Conservation (phyloP, 2,797 vertebrate genomes). For the Discoglossus pictus region DNA sequence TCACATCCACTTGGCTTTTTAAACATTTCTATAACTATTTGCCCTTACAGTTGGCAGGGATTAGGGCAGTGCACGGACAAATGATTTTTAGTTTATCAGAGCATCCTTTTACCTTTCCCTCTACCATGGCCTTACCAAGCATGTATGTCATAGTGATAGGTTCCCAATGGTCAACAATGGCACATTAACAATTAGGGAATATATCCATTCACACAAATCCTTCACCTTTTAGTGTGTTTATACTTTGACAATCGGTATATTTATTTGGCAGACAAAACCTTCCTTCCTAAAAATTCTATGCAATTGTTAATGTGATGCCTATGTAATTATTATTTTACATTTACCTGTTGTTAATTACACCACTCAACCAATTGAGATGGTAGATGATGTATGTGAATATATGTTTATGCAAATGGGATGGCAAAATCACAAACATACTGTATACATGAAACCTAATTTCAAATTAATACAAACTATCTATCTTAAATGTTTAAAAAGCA, state of each 20-base stretch:
- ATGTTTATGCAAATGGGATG: background rate
- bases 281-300: slow-evolving; percentile 40
- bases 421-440: background rate
- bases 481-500: too few species aligned
- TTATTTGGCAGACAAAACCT: slow-evolving; percentile 27
- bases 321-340: slow-evolving; percentile 23
- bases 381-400: slow-evolving; percentile 1
- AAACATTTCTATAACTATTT: too few species aligned
- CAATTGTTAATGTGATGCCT: slow-evolving; percentile 34
- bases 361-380: background rate
- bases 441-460: background rate
- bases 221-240: slow-evolving; percentile 16
- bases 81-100: too few species aligned
- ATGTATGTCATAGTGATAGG: slow-evolving; percentile 10
- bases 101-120: background rate
- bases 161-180: background rate
- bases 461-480: too few species aligned
- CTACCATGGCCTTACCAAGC: background rate
- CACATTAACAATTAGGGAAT: slow-evolving; percentile 25
- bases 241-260: slow-evolving; percentile 46
- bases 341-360: background rate
- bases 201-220: slow-evolving; percentile 20
- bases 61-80: too few species aligned
- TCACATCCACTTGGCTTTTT: too few species aligned
- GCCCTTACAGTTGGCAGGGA: too few species aligned